Base-by-base conservation (phyloP, 92 coral and sea anemone species). In the Scolanthus callimorphus region DNA sequence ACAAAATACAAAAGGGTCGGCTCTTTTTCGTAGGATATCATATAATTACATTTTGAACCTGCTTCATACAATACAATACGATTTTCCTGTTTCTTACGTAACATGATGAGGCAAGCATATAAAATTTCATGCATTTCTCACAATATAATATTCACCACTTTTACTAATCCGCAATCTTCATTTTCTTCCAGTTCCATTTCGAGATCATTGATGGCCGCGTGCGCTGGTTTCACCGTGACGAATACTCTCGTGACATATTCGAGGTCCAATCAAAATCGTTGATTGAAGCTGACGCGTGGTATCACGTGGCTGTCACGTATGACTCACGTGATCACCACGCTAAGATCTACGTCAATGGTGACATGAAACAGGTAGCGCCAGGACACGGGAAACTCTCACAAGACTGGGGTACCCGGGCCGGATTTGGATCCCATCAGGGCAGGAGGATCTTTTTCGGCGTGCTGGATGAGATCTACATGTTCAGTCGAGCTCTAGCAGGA, bases 271-370 rank as follows among this genome's bases (percentile, higher is more conserved):
- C 96, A 11, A 67, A 83, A 3, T 86, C 72, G n/a, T 59, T 79
- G 21, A 49, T 92, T 29, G 66, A 67, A 25, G 72, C 90, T 2
- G 85, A 77, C 50, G 24, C 54, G 22, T 92, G 98, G 98, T 83
- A 84, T 48, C 98, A 92, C 90, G 83, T 88, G 64, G 85, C 64
- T 53, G 96, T 63, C 45, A 92, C 98, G 45, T 92, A 92, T 47
- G 87, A 88, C 53, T 92, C 98, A 24, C 73, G 70, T 43, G 81
- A 79, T 30, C 77, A 75, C 63, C 48, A 70, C 39, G 98, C 96
- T 49, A 84, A 71, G 30, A 78, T 88, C 29, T 77, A 71, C 54
- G 50, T 88, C 22, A 83, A 92, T 51, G 98, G 98, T 47, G 72
- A 79, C 41, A 67, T 84, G 45, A 65, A 60, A 19, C 92, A 84